A percentile compares a stretch with the other conserved stretches of the same genome.
Evolutionary conservation across 2,888 invertebrate species (phyloP).

Genomic region (Apeira syringaria): DNA sequence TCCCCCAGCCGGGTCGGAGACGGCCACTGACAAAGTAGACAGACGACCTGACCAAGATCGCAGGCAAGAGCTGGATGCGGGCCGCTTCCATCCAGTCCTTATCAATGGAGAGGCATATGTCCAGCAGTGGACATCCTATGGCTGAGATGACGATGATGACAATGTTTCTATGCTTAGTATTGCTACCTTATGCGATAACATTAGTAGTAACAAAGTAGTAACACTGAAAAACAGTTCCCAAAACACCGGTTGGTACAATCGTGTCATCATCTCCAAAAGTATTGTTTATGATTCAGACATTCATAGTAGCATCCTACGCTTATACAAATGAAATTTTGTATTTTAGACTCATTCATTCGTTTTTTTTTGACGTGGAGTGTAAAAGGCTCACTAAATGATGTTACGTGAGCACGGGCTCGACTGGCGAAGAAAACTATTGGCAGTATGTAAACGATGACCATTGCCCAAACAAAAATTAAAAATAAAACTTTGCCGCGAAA

Average conservation of each 20-base stretch:
- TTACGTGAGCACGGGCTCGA: conserved; percentile 38
- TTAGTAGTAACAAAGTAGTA: no score
- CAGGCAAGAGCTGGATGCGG: no score
- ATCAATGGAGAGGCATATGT: no score
- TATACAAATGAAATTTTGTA: conserved; percentile 11
- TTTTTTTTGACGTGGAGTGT: conserved; percentile 36
- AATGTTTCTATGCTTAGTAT: no score
- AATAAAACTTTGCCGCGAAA: conserved; percentile 59
- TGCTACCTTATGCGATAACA: no score
- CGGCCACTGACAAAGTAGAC: no score
- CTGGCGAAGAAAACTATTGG: conserved; percentile 45
- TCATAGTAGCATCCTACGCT: conserved; percentile 29
- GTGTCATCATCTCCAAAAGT: conserved; percentile 14
- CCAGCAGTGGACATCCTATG: no score
- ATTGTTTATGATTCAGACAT: conserved; percentile 22
- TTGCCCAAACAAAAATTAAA: conserved; percentile 38
- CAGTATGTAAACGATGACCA: conserved; percentile 38
- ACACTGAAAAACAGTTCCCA: no score
- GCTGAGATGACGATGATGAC: no score
- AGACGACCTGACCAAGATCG: no score
- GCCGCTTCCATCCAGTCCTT: no score
- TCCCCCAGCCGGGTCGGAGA: no score
- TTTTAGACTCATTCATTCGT: conserved; percentile 24
- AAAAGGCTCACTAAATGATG: conserved; percentile 44
- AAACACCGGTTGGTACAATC: conserved; percentile 13